A percentile compares a stretch with the other conserved stretches of the same genome.
phyloP scores from a whole-genome alignment of 1,140 invertebrate genomes.

The Anoplophora glabripennis region DNA sequence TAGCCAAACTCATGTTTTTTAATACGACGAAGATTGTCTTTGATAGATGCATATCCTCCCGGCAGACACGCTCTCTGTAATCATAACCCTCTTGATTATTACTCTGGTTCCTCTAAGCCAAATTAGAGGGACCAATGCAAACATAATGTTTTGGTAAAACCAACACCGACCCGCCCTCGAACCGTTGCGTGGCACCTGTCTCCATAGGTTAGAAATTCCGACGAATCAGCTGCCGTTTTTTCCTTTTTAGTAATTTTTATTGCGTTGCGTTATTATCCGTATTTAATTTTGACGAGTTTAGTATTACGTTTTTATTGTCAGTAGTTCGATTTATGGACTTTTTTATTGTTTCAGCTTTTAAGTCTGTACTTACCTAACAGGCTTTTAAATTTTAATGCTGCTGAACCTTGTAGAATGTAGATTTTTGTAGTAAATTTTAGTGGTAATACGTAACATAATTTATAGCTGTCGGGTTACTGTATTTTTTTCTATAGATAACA shows the following conservation, averaged over 20 bases:
- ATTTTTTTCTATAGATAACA: too few relatives aligned
- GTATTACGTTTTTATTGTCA: conserved; percentile 2
- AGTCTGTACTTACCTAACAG: background rate
- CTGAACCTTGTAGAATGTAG: too few relatives aligned
- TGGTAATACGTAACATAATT: too few relatives aligned
- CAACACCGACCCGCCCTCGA: background rate
- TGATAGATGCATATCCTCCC: background rate
- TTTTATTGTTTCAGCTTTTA: conserved; percentile 17
- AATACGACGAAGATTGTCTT: too few relatives aligned
- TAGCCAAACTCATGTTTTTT: too few relatives aligned
- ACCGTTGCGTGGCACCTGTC: conserved; percentile 24
- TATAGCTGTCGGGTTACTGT: too few relatives aligned
- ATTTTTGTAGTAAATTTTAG: too few relatives aligned
- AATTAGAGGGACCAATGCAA: conserved; percentile 17
- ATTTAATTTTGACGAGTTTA: background rate
- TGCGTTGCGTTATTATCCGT: too few relatives aligned
- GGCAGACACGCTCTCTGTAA: conserved; percentile 23
- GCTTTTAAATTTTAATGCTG: too few relatives aligned
- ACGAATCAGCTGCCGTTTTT: conserved; percentile 27
- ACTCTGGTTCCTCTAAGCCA: conserved; percentile 25
- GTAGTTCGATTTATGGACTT: conserved; percentile 5
- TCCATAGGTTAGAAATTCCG: conserved; percentile 17
- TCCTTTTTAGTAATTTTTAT: background rate
- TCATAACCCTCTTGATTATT: conserved; percentile 27
- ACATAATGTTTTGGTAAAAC: conserved; percentile 18